Conservation (phyloP, 2,113 vertebrate species). For the Aegithalos caudatus region DNA sequence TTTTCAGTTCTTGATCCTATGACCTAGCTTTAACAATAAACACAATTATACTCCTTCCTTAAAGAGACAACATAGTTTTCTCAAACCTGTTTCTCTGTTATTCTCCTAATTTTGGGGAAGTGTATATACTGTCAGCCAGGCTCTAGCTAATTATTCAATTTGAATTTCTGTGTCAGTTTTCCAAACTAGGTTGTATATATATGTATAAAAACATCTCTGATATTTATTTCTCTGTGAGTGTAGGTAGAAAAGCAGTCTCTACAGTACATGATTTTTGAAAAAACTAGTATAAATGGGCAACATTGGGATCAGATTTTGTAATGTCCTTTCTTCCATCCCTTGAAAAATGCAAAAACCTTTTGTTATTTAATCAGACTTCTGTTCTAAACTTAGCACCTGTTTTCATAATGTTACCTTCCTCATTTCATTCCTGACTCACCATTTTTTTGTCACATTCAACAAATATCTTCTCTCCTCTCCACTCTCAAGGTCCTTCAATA, state of each 20-base stretch:
- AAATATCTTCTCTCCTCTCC: neutral
- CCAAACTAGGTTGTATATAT: neutral
- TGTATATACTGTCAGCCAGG: neutral
- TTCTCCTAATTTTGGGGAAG: neutral
- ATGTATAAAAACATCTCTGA: neutral
- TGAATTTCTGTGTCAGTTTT: neutral
- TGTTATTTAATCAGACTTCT: neutral
- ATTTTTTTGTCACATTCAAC: neutral
- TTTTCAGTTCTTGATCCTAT: neutral
- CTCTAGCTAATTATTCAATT: neutral
- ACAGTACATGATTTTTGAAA: neutral
- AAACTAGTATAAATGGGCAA: neutral
- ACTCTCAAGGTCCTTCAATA: neutral
- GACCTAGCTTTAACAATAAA: neutral
- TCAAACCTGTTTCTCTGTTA: neutral
- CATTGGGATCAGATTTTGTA: neutral
- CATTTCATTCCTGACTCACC: neutral
- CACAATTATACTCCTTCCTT: neutral
- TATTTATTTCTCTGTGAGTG: neutral
- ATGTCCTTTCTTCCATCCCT: neutral
- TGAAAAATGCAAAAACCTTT: neutral
- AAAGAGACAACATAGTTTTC: neutral
- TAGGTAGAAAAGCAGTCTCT: neutral
- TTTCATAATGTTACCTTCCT: neutral
- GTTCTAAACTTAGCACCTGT: neutral